Evolutionary conservation across 2,888 invertebrate species (phyloP).

Genomic region (Laspeyria flexula): DNA sequence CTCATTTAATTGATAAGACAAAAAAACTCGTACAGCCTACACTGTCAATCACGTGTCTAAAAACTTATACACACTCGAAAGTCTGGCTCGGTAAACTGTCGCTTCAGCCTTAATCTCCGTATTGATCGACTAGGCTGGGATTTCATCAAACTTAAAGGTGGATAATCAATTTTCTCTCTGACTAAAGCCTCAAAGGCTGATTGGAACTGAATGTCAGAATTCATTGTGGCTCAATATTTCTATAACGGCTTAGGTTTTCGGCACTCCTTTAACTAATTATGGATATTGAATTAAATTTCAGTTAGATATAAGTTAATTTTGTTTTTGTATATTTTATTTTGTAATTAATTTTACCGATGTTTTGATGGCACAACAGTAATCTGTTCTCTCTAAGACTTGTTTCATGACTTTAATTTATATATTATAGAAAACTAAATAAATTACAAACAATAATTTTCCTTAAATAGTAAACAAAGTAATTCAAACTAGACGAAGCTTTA

Average conservation of each 20-base stretch:
- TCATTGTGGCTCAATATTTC: conserved; percentile 39
- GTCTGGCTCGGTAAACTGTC: conserved; percentile 14
- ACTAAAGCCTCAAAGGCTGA: conserved; percentile 45
- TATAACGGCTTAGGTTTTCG: conserved; percentile 19
- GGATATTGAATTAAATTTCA: conserved; percentile 4
- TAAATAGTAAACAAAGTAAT: neutral
- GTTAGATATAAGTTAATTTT: neutral
- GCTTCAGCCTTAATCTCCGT: conserved; percentile 17
- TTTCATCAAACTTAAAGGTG: conserved; percentile 46
- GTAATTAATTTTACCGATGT: neutral
- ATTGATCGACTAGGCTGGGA: conserved; percentile 36
- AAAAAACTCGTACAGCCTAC: neutral
- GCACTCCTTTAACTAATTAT: conserved; percentile 19
- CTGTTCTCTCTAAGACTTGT: no score
- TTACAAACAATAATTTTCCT: neutral
- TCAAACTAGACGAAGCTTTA: neutral
- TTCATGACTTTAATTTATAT: no score
- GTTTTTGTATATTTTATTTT: neutral
- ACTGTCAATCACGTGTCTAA: neutral
- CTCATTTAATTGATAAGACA: no score
- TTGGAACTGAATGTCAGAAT: conserved; percentile 41
- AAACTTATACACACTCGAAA: neutral
- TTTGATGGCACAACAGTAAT: no score
- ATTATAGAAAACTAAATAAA: no score
- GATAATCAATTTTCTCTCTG: conserved; percentile 43